Evolutionary conservation across 64 coral and sea anemone genomes (phyloP).

Genomic region (Actinia tenebrosa): DNA sequence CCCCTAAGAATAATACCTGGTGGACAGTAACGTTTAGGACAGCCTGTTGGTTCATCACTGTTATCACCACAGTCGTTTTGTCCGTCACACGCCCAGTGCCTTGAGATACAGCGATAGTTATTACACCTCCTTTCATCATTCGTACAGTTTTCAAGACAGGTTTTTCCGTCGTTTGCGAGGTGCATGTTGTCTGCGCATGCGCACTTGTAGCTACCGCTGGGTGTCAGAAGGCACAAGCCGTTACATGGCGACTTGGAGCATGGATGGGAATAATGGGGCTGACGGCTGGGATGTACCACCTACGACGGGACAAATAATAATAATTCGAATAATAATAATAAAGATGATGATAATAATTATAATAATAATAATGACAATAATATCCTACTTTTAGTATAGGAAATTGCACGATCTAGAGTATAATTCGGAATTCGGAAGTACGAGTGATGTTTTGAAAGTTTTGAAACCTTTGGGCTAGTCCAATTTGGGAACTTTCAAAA

Average conservation of each 20-base stretch:
- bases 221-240: conserved; percentile 66
- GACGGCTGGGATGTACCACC: conserved; percentile 81
- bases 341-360: too few species aligned
- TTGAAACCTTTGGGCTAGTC: too few species aligned
- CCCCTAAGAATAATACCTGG: conserved; percentile 19
- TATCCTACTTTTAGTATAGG: not conserved
- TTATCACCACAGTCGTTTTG: conserved; percentile 90
- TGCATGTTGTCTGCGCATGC: conserved; percentile 84
- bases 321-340: too few species aligned
- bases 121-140: conserved; percentile 61
- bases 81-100: conserved; percentile 85
- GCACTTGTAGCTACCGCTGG: conserved; percentile 56
- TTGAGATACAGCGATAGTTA: conserved; percentile 70
- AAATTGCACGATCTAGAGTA: not conserved
- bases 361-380: too few species aligned
- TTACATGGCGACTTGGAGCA: conserved; percentile 59
- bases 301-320: not conserved
- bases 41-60: conserved; percentile 59
- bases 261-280: conserved; percentile 35
- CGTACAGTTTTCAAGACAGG: conserved; percentile 72
- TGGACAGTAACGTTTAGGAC: conserved; percentile 50
- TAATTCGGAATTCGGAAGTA: too few species aligned
- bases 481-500: too few species aligned
- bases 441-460: too few species aligned
- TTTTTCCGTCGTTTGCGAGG: conserved; percentile 62